A percentile compares a stretch with the other conserved stretches of the same genome.
Conservation (phyloP, 2,113 vertebrate genomes). For the Lucifuga dentata region DNA sequence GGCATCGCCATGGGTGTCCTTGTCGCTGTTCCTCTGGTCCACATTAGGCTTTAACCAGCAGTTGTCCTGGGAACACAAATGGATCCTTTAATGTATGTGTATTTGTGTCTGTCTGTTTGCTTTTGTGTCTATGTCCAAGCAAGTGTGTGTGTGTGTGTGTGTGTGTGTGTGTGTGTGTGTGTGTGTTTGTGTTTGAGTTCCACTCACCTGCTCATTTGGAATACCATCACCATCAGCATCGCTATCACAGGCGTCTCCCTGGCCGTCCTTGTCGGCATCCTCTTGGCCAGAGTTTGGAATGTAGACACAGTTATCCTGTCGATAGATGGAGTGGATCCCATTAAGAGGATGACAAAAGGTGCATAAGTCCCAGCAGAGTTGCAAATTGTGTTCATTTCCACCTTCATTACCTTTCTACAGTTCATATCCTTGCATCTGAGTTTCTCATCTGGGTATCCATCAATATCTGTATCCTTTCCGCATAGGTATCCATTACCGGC, state of each 20-base stretch:
- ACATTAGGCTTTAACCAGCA: slow-evolving; percentile 91
- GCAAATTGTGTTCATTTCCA: not conserved
- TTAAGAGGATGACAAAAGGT: not conserved
- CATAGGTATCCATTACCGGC: slow-evolving; percentile 95
- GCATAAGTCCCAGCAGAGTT: not conserved
- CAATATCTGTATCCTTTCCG: slow-evolving; percentile 96
- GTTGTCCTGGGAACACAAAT: slow-evolving; percentile 89
- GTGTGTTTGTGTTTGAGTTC: not conserved
- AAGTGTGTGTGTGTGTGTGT: slow-evolving; percentile 4
- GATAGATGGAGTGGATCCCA: not conserved
- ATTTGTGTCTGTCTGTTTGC: not conserved
- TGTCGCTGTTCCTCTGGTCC: slow-evolving; percentile 93
- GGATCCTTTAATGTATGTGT: slow-evolving; percentile 1
- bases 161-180: not conserved
- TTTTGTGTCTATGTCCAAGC: not conserved
- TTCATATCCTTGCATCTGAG: slow-evolving; percentile 88
- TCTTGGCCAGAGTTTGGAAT: slow-evolving; percentile 99
- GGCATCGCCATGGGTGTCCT: slow-evolving; percentile 94
- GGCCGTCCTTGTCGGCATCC: slow-evolving; percentile 90
- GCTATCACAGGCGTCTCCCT: slow-evolving; percentile 92
- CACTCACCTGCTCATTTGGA: slow-evolving; percentile 90
- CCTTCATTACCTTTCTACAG: slow-evolving; percentile 90
- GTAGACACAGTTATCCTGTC: slow-evolving; percentile 93
- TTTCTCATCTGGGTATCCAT: slow-evolving; percentile 95
- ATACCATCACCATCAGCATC: slow-evolving; percentile 97